These are phyloP conservation scores for Orchestia grillus DNA, from an alignment of 1,140 invertebrate species.

Conservation along the genomic window DNA sequence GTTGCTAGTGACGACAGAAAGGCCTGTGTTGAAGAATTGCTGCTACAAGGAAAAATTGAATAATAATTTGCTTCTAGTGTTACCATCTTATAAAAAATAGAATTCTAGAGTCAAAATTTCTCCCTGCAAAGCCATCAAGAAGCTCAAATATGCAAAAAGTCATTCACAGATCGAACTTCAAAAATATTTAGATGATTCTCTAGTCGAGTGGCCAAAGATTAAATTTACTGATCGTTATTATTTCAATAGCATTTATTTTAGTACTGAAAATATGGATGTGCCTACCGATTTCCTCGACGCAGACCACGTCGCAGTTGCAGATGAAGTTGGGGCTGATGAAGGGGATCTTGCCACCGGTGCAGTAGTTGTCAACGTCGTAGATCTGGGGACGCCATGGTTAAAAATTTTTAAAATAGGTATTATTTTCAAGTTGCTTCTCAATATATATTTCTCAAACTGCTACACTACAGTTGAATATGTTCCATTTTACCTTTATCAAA, in stretches of 20 bases:
- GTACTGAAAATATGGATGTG: neutral
- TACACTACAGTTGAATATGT: too few relatives aligned
- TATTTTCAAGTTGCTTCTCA: too few relatives aligned
- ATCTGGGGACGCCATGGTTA: neutral
- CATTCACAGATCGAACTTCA: neutral
- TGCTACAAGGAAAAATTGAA: too few relatives aligned
- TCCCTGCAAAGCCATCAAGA: neutral
- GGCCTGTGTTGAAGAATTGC: too few relatives aligned
- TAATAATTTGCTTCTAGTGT: too few relatives aligned
- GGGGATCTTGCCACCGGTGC: neutral
- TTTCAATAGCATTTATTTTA: neutral
- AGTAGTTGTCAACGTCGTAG: conserved; percentile 10
- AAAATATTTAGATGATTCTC: neutral
- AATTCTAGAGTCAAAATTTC: neutral
- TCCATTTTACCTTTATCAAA: too few relatives aligned
- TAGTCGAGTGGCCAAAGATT: too few relatives aligned
- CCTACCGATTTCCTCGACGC: neutral
- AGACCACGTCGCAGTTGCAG: conserved; percentile 42
- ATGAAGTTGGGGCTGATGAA: neutral
- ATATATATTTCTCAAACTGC: too few relatives aligned
- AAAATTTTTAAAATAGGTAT: neutral
- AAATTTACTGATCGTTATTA: neutral
- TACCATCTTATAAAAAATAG: neutral
- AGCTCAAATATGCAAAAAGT: neutral
- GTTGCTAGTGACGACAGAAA: too few relatives aligned